phyloP scores from a whole-genome alignment of 2,888 invertebrate species.

The Stenolophus ochropezus region DNA sequence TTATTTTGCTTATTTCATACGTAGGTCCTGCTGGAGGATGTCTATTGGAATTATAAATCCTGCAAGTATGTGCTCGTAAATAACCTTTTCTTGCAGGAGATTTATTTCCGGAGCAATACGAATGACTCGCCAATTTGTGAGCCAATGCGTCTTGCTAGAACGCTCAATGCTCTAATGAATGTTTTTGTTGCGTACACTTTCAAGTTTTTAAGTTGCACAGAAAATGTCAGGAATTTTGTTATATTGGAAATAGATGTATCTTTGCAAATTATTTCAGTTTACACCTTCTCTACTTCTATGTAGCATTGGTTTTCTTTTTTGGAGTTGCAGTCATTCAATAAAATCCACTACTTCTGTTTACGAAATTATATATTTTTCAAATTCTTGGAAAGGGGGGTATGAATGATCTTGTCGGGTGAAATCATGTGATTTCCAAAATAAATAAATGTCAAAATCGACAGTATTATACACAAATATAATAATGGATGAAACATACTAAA shows the following conservation, averaged over 20 bases:
- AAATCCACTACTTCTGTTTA: no score
- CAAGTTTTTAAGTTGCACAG: neutral
- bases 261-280: no score
- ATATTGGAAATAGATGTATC: neutral
- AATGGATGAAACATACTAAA: no score
- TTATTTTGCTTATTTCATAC: slow-evolving; percentile 39
- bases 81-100: slow-evolving; percentile 7
- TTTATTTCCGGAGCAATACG: slow-evolving; percentile 12
- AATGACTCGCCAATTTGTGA: slow-evolving; percentile 28
- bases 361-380: no score
- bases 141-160: neutral
- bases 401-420: no score
- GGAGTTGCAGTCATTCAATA: no score
- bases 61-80: neutral
- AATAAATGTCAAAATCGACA: no score
- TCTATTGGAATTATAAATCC: slow-evolving; percentile 44
- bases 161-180: neutral
- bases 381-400: no score
- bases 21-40: neutral
- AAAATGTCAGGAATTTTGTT: neutral
- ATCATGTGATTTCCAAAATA: no score
- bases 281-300: no score
- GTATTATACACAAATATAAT: no score
- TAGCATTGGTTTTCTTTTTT: no score
- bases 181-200: neutral